phyloP scores from a whole-genome alignment of 2,113 vertebrate genomes.

The Menidia beryllina region DNA sequence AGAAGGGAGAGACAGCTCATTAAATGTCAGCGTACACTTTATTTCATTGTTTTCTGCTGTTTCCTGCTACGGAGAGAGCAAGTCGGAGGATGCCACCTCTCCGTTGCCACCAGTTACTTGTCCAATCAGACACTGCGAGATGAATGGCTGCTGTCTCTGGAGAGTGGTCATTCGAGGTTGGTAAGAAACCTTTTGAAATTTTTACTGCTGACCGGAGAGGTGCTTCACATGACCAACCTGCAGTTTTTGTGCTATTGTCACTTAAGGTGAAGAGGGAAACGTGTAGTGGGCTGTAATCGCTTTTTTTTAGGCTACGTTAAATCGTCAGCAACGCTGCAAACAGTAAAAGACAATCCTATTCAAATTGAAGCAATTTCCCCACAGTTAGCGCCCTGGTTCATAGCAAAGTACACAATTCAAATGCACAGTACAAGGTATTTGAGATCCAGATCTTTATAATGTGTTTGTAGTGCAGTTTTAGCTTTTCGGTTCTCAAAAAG shows the following conservation, averaged over 20 bases:
- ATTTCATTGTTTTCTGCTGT: constrained; percentile 40
- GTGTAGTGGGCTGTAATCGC: too few relatives aligned
- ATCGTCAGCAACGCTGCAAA: too few relatives aligned
- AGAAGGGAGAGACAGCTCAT: constrained; percentile 61
- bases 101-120: neutral
- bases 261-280: neutral
- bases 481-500: too few relatives aligned
- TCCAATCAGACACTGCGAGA: constrained; percentile 23
- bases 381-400: too few relatives aligned
- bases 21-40: constrained; percentile 69
- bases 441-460: too few relatives aligned
- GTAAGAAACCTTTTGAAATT: constrained; percentile 33
- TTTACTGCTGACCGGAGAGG: constrained; percentile 36
- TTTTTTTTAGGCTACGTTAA: too few relatives aligned
- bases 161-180: neutral
- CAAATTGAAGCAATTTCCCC: too few relatives aligned
- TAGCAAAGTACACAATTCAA: too few relatives aligned
- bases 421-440: too few relatives aligned
- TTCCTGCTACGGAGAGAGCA: constrained; percentile 16
- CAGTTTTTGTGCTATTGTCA: neutral
- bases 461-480: too few relatives aligned
- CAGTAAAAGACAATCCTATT: too few relatives aligned
- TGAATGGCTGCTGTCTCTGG: constrained; percentile 36
- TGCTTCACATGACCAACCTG: constrained; percentile 17
- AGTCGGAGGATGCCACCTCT: constrained; percentile 9